These are phyloP conservation scores for Halocynthia roretzi DNA, from an alignment of 23 tunicate genomes.

Conservation along the genomic window DNA sequence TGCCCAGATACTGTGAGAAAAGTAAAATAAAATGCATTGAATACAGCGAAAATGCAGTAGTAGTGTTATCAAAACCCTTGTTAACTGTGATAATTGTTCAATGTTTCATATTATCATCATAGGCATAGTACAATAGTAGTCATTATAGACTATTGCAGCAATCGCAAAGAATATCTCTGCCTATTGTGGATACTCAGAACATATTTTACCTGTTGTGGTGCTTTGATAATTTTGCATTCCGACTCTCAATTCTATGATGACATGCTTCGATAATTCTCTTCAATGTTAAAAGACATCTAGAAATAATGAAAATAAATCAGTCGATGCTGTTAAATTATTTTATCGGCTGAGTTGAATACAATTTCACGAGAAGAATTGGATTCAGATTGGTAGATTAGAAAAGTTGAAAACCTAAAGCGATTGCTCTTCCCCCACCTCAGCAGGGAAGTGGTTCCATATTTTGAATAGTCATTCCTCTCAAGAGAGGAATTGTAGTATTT, in stretches of 20 bases:
- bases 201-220: constrained; percentile 74
- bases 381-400: no score
- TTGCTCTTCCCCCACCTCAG: no score
- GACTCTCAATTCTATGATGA: constrained; percentile 70
- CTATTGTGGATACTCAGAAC: background rate
- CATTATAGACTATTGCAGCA: no score
- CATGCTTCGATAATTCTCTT: constrained; percentile 90
- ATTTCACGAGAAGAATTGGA: no score
- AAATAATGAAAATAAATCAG: background rate
- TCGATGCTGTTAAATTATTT: no score
- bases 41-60: background rate
- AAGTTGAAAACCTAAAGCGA: background rate
- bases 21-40: background rate
- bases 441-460: no score
- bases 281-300: constrained; percentile 73
- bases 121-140: background rate
- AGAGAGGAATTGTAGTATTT: no score
- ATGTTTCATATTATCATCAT: background rate
- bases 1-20: constrained; percentile 69
- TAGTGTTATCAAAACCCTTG: no score
- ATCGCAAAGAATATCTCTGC: background rate
- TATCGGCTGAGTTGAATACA: no score
- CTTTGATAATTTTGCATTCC: constrained; percentile 64
- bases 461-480: no score
- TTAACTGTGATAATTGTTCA: background rate